Conservation (phyloP, 2,797 vertebrate genomes). For the Rhinophrynus dorsalis region DNA sequence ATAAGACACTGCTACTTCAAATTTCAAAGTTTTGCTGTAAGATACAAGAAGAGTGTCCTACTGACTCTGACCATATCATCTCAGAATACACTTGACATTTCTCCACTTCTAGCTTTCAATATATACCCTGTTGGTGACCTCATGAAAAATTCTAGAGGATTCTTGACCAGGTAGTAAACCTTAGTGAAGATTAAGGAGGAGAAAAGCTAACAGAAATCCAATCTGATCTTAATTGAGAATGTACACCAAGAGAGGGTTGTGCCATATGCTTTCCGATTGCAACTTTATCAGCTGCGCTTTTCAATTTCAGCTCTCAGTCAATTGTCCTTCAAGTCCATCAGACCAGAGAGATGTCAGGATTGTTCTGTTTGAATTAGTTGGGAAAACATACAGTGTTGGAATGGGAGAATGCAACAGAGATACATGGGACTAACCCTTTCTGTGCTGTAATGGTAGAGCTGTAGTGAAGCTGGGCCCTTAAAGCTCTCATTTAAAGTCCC, state of each 20-base stretch:
- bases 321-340: slow-evolving; percentile 39
- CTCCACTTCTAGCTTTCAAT: neutral
- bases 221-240: slow-evolving; percentile 13
- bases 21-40: neutral
- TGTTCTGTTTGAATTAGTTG: slow-evolving; percentile 26
- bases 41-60: neutral
- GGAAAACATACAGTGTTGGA: slow-evolving; percentile 10
- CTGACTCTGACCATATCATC: too few species aligned
- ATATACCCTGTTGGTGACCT: neutral
- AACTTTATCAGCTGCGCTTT: slow-evolving; percentile 38
- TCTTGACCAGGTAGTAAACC: neutral
- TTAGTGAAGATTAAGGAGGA: neutral
- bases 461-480: too few species aligned
- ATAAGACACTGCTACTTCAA: neutral
- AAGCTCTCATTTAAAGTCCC: too few species aligned
- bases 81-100: too few species aligned
- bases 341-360: slow-evolving; percentile 40
- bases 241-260: neutral
- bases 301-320: slow-evolving; percentile 26
- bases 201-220: slow-evolving; percentile 5
- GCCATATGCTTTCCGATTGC: slow-evolving; percentile 8
- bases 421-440: neutral
- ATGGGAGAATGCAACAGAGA: slow-evolving; percentile 1
- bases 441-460: slow-evolving; percentile 1
- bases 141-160: neutral